These are phyloP conservation scores for Cotesia congregata DNA, from an alignment of 2,888 invertebrate genomes.

Conservation along the genomic window DNA sequence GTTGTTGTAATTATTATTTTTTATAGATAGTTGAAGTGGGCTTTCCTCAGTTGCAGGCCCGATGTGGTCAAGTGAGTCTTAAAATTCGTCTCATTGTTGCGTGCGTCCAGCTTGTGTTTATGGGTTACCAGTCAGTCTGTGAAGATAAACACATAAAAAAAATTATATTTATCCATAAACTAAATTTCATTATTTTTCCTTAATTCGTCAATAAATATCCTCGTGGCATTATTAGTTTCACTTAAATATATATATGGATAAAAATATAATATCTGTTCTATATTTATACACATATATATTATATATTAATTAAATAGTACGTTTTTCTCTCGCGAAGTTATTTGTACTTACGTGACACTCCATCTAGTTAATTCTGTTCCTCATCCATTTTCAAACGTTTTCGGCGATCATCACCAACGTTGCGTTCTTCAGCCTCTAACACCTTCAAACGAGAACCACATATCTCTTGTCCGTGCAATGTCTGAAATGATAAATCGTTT, in stretches of 20 bases:
- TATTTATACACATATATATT: neutral
- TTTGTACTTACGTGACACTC: slow-evolving; percentile 64
- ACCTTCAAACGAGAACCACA: slow-evolving; percentile 90
- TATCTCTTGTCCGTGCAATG: slow-evolving; percentile 88
- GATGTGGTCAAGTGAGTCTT: slow-evolving; percentile 71
- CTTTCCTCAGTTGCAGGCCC: slow-evolving; percentile 69
- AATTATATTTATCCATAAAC: slow-evolving; percentile 55
- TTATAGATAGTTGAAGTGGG: slow-evolving; percentile 59
- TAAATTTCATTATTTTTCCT: slow-evolving; percentile 42
- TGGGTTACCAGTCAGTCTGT: slow-evolving; percentile 69
- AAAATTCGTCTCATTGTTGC: slow-evolving; percentile 70
- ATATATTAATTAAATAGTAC: neutral
- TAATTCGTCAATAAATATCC: slow-evolving; percentile 47
- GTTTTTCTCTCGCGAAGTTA: slow-evolving; percentile 13
- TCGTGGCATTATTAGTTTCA: slow-evolving; percentile 43
- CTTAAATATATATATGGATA: slow-evolving; percentile 41
- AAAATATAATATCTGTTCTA: neutral
- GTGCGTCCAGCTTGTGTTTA: slow-evolving; percentile 70
- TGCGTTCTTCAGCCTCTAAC: slow-evolving; percentile 87
- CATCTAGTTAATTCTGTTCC: slow-evolving; percentile 63
- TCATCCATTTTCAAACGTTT: slow-evolving; percentile 68
- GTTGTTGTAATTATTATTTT: slow-evolving; percentile 39
- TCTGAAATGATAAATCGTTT: slow-evolving; percentile 56
- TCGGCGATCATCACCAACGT: slow-evolving; percentile 66
- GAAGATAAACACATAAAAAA: slow-evolving; percentile 69